Evolutionary conservation across 2,113 vertebrate genomes (phyloP), one percentile per base, ranked within the genome.

Genomic region (Nothocercus julius): DNA sequence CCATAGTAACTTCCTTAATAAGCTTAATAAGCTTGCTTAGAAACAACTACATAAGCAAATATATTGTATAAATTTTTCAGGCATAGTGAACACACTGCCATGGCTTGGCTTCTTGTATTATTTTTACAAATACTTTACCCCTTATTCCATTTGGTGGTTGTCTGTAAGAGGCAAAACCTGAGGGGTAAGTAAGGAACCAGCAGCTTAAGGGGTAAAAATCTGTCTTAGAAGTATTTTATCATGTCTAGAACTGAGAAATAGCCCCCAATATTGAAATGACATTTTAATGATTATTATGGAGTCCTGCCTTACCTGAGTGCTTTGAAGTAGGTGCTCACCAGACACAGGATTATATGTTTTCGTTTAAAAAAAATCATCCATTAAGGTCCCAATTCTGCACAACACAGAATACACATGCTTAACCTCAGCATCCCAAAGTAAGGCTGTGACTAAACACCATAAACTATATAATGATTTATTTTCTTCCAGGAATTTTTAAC

Each of bases 1-100:
- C 95, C 95, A 96, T 93, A 89, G 96, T 89, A 97, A 96, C 90
- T 92, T 64, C 74, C 68, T 74, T 75, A 90, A 68, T 66, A 79
- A 82, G 80, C 62, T 15, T 58, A 86, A 58, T 84, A 84, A 89
- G 58, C 88, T 95, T 86, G 88, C 80, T 89, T 96, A 92, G 94
- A 73, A 56, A 93, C 69, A 92, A 61, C 24, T 25, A 42, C 70
- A 22, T 66, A 76, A 92, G 78, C 70, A 94, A 93, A 90, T 62
- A 56, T 8, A 61, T 18, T 84, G 91, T 36, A 61, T 92, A 94
- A 79, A 79, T 36, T 75, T 76, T 42, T 81, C 5, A 7, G 34
- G 73, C 36, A 53, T 47, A 66, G 89, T 61, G 53, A 93, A 73
- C 68, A 66, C 28, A 36, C 28, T 72, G 38, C 36, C 44, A 49